Conservation (phyloP, 2,113 vertebrate species). For the Grallaria varia region DNA sequence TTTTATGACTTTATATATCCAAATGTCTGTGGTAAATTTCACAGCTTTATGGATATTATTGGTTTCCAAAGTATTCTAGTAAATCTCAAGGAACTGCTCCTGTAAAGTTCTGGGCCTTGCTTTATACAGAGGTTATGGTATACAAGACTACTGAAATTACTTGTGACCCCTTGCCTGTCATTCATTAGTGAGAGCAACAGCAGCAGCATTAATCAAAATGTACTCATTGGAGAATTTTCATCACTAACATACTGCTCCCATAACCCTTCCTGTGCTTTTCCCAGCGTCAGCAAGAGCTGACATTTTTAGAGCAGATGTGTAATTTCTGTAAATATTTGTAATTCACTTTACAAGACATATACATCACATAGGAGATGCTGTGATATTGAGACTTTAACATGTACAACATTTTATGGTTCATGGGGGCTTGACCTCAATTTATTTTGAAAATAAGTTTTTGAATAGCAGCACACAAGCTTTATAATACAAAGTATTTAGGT, state of each 20-base stretch:
- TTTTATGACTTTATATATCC: not conserved
- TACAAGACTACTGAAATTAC: not conserved
- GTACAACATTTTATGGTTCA: not conserved
- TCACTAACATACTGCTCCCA: not conserved
- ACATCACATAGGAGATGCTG: not conserved
- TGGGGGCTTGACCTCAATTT: not conserved
- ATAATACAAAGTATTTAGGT: not conserved
- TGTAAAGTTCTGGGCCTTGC: not conserved
- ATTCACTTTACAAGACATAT: not conserved
- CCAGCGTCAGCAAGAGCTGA: slow-evolving; percentile 16
- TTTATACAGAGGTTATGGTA: not conserved
- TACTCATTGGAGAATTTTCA: slow-evolving; percentile 1
- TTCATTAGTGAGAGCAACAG: not conserved
- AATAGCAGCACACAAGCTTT: not conserved
- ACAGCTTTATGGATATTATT: not conserved
- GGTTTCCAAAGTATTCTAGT: not conserved
- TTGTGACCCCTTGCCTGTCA: slow-evolving; percentile 33
- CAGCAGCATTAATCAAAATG: not conserved
- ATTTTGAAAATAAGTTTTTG: not conserved
- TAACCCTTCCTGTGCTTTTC: slow-evolving; percentile 29
- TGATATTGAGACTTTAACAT: not conserved
- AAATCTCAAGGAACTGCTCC: not conserved
- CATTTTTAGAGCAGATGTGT: slow-evolving; percentile 6
- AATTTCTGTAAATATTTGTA: slow-evolving; percentile 44
- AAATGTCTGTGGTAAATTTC: not conserved